Evolutionary conservation across 2,797 vertebrate species (phyloP).

Genomic region (Tamandua tetradactyla): DNA sequence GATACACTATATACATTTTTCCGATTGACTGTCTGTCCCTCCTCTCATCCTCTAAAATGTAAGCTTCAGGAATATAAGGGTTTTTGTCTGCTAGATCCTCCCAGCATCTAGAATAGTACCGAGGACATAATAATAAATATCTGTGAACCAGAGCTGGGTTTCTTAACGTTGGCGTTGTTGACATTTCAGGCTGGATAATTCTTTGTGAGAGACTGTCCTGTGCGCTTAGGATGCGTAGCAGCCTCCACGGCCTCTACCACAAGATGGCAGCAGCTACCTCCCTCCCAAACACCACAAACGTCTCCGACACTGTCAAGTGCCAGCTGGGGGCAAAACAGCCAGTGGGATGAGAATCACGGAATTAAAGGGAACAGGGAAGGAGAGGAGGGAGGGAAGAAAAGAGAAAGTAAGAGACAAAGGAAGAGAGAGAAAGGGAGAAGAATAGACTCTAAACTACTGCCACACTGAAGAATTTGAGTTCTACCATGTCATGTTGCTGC

Average conservation of each 20-base stretch:
- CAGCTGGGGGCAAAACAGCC: background rate
- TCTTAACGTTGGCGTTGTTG: constrained; percentile 1
- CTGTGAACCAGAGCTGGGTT: background rate
- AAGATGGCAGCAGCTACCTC: background rate
- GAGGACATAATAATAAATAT: background rate
- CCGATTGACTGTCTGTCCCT: background rate
- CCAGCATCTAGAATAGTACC: background rate
- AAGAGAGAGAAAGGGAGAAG: background rate
- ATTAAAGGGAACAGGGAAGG: background rate
- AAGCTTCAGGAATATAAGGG: background rate
- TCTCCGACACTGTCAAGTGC: background rate
- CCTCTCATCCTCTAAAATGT: background rate
- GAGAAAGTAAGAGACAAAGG: too few relatives aligned
- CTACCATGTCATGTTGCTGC: background rate
- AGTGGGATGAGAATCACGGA: background rate
- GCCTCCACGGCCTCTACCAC: background rate
- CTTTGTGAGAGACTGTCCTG: background rate
- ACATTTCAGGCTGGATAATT: background rate
- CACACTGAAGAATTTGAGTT: background rate
- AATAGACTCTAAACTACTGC: accelerated
- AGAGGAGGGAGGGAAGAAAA: too few relatives aligned
- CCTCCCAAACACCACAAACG: background rate
- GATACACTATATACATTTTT: background rate
- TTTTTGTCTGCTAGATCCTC: background rate
- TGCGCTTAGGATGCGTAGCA: background rate